Evolutionary conservation across 2,797 vertebrate genomes (phyloP).

Genomic region (Tiaroga cobitis): DNA sequence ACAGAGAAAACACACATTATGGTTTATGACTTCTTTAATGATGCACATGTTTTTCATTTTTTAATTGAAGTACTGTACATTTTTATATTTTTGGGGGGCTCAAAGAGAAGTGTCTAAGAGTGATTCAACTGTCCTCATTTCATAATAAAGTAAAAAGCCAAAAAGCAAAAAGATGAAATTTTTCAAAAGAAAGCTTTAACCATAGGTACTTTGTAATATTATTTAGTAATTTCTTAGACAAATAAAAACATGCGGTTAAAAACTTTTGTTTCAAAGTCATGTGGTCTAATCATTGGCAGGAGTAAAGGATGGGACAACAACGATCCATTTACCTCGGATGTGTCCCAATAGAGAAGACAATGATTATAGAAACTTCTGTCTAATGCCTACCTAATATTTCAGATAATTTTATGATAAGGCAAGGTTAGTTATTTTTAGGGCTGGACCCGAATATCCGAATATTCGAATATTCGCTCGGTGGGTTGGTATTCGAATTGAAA

Average conservation of each 20-base stretch:
- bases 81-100: not conserved
- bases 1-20: not conserved
- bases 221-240: not conserved
- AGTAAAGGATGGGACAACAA: not conserved
- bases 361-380: not conserved
- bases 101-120: not conserved
- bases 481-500: no score
- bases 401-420: not conserved
- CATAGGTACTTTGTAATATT: not conserved
- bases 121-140: not conserved
- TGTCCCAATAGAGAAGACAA: not conserved
- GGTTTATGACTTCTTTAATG: not conserved
- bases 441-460: no score
- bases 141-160: not conserved
- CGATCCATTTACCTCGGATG: not conserved
- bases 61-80: not conserved
- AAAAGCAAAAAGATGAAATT: not conserved
- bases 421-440: not conserved
- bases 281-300: not conserved
- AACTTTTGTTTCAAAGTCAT: no score
- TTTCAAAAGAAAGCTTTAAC: not conserved
- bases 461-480: no score
- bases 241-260: no score
- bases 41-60: not conserved
- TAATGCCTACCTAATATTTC: not conserved